Percentiles rank a stretch among this genome's conserved stretches.
These are phyloP conservation scores for Periphyllus acericola DNA, from an alignment of 2,888 invertebrate genomes.

Conservation along the genomic window DNA sequence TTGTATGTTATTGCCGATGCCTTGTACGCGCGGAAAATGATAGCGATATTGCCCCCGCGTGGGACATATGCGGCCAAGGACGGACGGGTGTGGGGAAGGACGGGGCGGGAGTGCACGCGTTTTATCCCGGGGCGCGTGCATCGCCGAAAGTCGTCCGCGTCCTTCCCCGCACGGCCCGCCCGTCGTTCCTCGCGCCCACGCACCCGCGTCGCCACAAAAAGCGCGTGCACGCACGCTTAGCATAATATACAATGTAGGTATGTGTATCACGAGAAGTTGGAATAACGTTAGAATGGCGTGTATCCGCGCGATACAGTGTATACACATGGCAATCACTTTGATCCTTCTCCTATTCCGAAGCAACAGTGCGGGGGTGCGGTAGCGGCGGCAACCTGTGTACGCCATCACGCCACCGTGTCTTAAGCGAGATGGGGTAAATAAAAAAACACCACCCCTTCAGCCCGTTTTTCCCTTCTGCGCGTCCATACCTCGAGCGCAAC, in stretches of 20 bases:
- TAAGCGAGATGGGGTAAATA: no score
- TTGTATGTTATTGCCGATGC: conserved; percentile 53
- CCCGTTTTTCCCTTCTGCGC: background rate
- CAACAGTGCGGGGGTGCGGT: no score
- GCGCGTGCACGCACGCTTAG: background rate
- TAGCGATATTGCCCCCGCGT: conserved; percentile 60
- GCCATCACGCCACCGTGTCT: no score
- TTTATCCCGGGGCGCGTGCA: background rate
- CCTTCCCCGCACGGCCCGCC: background rate
- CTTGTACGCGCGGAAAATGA: conserved; percentile 50
- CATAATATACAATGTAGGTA: background rate
- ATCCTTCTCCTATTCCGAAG: background rate
- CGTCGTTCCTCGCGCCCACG: background rate
- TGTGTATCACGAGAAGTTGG: no score
- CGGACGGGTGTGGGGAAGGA: background rate
- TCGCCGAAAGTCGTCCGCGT: conserved; percentile 7
- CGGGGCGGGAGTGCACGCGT: background rate
- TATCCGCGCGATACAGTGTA: background rate
- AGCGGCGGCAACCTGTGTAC: no score
- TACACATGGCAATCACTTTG: conserved; percentile 41
- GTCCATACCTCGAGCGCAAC: background rate
- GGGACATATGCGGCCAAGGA: conserved; percentile 39
- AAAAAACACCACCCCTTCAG: no score
- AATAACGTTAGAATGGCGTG: background rate
- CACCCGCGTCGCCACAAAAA: background rate